Evolutionary conservation across 2,888 invertebrate genomes (phyloP).

Genomic region (Caenorhabditis drosophilae): DNA sequence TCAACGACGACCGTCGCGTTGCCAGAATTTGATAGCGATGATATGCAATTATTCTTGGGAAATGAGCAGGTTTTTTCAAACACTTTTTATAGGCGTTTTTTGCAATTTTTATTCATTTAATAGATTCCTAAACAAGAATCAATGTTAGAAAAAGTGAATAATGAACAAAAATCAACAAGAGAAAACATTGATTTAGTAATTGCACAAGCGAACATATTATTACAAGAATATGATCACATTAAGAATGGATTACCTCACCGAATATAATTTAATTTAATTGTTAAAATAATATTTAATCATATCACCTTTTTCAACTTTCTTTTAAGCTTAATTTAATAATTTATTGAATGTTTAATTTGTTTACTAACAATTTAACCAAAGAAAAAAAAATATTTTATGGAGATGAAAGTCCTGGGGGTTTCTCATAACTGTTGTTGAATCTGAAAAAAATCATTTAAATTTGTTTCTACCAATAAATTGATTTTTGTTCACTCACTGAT

Average conservation of each 20-base stretch:
- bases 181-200: slow-evolving; percentile 11
- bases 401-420: slow-evolving; percentile 32
- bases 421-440: slow-evolving; percentile 36
- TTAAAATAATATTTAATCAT: neutral
- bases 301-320: neutral
- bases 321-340: neutral
- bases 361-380: neutral
- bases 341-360: neutral
- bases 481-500: slow-evolving; percentile 26
- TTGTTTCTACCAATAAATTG: neutral
- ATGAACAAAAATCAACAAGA: slow-evolving; percentile 7
- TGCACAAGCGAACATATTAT: slow-evolving; percentile 34
- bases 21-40: slow-evolving; percentile 39
- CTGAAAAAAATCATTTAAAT: slow-evolving; percentile 23
- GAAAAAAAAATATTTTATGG: slow-evolving; percentile 3
- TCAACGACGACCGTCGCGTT: slow-evolving; percentile 32
- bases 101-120: slow-evolving; percentile 1
- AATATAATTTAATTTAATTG: neutral
- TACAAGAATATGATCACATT: slow-evolving; percentile 41
- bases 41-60: slow-evolving; percentile 45
- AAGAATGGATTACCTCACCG: slow-evolving; percentile 15
- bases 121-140: slow-evolving; percentile 15
- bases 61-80: slow-evolving; percentile 43
- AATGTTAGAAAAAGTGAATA: slow-evolving; percentile 17
- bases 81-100: neutral